Conservation (phyloP, 2,113 vertebrate species). For the Rallus limicola region DNA sequence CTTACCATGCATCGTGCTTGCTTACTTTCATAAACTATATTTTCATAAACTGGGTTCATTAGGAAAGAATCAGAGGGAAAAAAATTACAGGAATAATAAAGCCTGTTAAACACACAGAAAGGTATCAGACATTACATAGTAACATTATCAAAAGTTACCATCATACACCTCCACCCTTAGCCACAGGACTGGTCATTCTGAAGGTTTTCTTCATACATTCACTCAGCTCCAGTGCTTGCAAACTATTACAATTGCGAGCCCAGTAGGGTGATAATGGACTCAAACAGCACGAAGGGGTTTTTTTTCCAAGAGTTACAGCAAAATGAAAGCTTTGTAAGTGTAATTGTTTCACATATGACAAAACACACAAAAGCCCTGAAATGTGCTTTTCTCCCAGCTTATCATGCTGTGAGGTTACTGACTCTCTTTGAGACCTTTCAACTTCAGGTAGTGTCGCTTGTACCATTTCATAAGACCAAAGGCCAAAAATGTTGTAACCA, state of each 20-base stretch:
- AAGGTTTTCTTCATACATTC: not conserved
- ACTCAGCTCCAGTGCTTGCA: not conserved
- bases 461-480: slow-evolving; percentile 9
- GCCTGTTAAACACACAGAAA: not conserved
- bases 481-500: slow-evolving; percentile 14
- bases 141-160: not conserved
- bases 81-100: not conserved
- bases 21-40: not conserved
- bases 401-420: not conserved
- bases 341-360: not conserved
- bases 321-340: not conserved
- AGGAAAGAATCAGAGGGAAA: not conserved
- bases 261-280: not conserved
- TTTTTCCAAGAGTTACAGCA: not conserved
- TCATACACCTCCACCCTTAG: not conserved
- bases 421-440: slow-evolving; percentile 33
- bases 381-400: not conserved
- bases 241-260: not conserved
- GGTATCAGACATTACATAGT: not conserved
- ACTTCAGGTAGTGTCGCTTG: slow-evolving; percentile 3
- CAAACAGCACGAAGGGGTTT: not conserved
- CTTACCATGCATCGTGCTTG: rapidly evolving
- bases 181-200: not conserved
- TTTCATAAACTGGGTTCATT: not conserved
- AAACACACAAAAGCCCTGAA: slow-evolving; percentile 10